Conservation (phyloP, 2,888 invertebrate genomes). For the Tenthredo notha region DNA sequence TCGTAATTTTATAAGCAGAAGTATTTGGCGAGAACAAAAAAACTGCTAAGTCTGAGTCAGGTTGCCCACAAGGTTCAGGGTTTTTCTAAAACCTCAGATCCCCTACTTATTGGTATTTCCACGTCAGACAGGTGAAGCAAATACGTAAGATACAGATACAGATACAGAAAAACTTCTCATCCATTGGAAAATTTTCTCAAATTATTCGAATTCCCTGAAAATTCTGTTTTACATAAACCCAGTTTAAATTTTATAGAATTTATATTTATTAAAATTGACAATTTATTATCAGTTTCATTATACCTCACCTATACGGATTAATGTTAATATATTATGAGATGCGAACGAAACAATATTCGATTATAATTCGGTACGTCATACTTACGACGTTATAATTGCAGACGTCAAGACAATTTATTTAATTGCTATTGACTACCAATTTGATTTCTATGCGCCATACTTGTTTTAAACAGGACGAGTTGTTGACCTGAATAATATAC, state of each 20-base stretch:
- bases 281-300: not conserved
- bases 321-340: not conserved
- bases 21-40: not conserved
- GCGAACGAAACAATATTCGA: not conserved
- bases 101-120: not conserved
- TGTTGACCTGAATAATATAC: not conserved
- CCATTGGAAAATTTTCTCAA: not conserved
- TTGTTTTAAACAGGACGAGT: not conserved
- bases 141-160: not conserved
- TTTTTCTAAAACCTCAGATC: not conserved
- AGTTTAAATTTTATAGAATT: no score
- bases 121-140: not conserved
- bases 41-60: not conserved
- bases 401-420: conserved; percentile 13
- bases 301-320: not conserved
- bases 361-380: not conserved
- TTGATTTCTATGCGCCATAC: not conserved
- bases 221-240: not conserved
- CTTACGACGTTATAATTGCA: not conserved
- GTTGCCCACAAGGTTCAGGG: not conserved
- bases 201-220: not conserved
- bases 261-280: no score
- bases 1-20: not conserved
- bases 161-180: not conserved
- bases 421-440: conserved; percentile 5